Conservation (phyloP, 2,888 invertebrate genomes). For the Lathronympha strigana region DNA sequence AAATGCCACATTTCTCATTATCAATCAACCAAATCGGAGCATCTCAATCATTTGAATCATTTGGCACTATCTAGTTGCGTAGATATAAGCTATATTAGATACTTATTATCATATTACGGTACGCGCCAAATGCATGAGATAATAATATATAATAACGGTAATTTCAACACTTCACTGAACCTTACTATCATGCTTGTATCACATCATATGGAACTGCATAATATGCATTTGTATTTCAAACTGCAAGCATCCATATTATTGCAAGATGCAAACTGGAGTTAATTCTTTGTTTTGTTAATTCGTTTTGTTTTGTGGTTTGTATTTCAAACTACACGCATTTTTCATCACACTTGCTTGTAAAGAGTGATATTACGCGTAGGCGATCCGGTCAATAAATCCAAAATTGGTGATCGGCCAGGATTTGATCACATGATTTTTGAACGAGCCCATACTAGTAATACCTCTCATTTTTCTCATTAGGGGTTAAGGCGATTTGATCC, state of each 20-base stretch:
- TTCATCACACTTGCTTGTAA: too few relatives aligned
- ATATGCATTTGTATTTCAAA: neutral
- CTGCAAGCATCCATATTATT: neutral
- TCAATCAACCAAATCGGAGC: neutral
- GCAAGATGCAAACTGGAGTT: neutral
- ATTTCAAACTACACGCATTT: too few relatives aligned
- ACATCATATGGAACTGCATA: neutral
- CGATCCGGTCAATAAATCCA: too few relatives aligned
- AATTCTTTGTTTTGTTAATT: too few relatives aligned
- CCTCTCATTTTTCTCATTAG: too few relatives aligned
- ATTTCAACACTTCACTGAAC: neutral
- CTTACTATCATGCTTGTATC: neutral
- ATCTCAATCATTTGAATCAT: neutral
- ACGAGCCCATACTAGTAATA: too few relatives aligned
- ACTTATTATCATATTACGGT: neutral
- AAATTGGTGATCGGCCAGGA: too few relatives aligned
- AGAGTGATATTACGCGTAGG: too few relatives aligned
- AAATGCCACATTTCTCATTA: neutral
- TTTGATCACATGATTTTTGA: too few relatives aligned
- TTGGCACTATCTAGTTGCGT: conserved; percentile 9
- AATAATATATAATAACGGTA: neutral
- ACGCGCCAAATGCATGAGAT: conserved; percentile 6
- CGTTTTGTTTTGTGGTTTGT: too few relatives aligned
- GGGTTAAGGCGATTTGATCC: too few relatives aligned
- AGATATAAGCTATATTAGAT: conserved; percentile 2